Percentiles rank a stretch among this genome's conserved stretches.
These are phyloP conservation scores for Diprion similis DNA, from an alignment of 1,140 invertebrate species.

Conservation along the genomic window DNA sequence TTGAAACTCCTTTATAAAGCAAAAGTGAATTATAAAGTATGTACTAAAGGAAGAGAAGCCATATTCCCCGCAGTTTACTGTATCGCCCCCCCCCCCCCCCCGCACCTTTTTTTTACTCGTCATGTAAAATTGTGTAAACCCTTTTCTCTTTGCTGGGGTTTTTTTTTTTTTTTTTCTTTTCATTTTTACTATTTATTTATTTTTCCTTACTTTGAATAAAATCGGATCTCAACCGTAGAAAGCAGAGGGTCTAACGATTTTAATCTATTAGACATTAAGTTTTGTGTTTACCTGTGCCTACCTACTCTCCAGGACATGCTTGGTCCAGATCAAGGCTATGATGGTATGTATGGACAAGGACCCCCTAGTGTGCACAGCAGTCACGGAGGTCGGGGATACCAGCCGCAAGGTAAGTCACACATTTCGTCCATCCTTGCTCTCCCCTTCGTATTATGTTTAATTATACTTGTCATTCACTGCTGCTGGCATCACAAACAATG, in stretches of 20 bases:
- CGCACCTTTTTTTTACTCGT: too few species aligned
- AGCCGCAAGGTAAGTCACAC: constrained; percentile 78
- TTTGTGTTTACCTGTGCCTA: constrained; percentile 64
- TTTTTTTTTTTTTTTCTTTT: constrained; percentile 20
- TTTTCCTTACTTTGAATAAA: background rate
- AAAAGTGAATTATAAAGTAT: background rate
- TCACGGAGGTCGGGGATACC: constrained; percentile 76
- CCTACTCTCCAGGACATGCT: constrained; percentile 85
- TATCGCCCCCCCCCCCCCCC: background rate
- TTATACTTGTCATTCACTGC: constrained; percentile 28
- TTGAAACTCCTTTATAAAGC: too few species aligned
- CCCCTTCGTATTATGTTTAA: background rate
- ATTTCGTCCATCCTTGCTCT: constrained; percentile 14
- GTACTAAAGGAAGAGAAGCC: background rate
- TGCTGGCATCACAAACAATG: background rate
- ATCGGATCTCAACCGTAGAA: background rate
- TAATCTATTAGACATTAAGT: constrained; percentile 32
- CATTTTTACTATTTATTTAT: constrained; percentile 30
- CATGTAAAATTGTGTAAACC: too few species aligned
- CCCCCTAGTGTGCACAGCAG: constrained; percentile 82
- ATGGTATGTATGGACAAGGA: constrained; percentile 88
- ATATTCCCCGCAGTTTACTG: background rate
- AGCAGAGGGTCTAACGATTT: background rate
- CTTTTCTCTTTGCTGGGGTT: too few species aligned
- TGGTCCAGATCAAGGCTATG: constrained; percentile 90